Evolutionary conservation across 2,797 vertebrate species (phyloP), one percentile per base, ranked within the genome.

Genomic region (Gymnodraco acuticeps): DNA sequence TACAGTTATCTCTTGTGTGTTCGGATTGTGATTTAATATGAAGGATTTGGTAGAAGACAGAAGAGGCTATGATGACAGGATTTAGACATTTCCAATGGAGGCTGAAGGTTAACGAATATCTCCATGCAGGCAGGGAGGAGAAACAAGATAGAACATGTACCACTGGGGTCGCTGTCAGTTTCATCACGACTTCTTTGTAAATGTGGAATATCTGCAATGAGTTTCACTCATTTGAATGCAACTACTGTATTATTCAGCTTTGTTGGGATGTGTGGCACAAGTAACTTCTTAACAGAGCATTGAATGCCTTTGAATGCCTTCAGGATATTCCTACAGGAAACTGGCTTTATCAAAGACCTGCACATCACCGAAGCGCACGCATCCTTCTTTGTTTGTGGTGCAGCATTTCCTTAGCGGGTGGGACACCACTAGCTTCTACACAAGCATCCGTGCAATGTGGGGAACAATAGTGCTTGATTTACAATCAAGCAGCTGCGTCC

Each of bases 401-500:
- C 72, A 64, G 77, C 58, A 50, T 81, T 89, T 87, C 84, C 83
- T 88, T 78, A 52, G 86, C 72, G 82, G 65, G 81, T 67, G 87
- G 85, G 81, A 82, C 56, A 65, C 68, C 82, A 65, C 83, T 66
- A 70, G 78, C 84, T 76, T 75, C 73, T 43, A 41, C 80, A 84
- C 64, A 68, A 83, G 77, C 73, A 70, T 55, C 75, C 50, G 55
- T 47, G 60, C 75, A 82, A 80, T 69, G 74, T 31, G 11, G 63
- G 78, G 43, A 79, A 94, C 92, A 94, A 92, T 90, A 62, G 78
- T 70, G 81, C 88, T 88, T 94, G 92, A 95, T 95, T 95, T 88
- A 93, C 92, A 94, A 95, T 94, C 88, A 87, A 70, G 88, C 93
- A 95, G 93, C 93, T 95, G 94, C 87, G 90, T 86, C 93, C 90